phyloP scores from a whole-genome alignment of 2,113 vertebrate species.

The Typhlomys cinereus region DNA sequence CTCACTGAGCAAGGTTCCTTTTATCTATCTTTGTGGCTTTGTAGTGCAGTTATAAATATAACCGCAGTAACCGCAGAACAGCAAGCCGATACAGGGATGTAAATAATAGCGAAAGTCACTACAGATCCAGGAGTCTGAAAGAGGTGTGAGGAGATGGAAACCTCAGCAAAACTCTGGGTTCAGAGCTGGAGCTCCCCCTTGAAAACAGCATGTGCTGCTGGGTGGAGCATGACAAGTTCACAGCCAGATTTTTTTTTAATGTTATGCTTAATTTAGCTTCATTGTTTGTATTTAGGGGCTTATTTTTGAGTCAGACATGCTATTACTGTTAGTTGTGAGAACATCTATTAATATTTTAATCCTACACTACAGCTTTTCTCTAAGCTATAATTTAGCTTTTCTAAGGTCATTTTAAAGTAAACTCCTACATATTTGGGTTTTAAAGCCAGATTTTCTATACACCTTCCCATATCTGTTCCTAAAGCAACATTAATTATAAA shows the following conservation, averaged over 20 bases:
- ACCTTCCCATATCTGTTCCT: neutral
- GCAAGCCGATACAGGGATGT: neutral
- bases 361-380: slow-evolving; percentile 23
- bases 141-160: neutral
- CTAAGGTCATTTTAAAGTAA: slow-evolving; percentile 35
- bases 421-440: neutral
- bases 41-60: neutral
- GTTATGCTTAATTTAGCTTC: slow-evolving; percentile 36
- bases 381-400: slow-evolving; percentile 19
- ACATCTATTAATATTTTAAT: slow-evolving; percentile 40
- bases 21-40: neutral
- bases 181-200: neutral
- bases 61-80: neutral
- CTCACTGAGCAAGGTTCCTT: neutral
- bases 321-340: neutral
- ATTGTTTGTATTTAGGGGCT: slow-evolving; percentile 14
- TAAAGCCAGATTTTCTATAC: slow-evolving; percentile 14
- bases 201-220: neutral
- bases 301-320: slow-evolving; percentile 23
- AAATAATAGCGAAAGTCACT: neutral
- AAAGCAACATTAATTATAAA: slow-evolving; percentile 36
- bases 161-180: neutral
- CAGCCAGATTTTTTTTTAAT: slow-evolving; percentile 18
- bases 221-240: neutral
- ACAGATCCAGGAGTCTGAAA: neutral